Evolutionary conservation across 2,113 vertebrate genomes (phyloP).

Genomic region (Aphyosemion australe): DNA sequence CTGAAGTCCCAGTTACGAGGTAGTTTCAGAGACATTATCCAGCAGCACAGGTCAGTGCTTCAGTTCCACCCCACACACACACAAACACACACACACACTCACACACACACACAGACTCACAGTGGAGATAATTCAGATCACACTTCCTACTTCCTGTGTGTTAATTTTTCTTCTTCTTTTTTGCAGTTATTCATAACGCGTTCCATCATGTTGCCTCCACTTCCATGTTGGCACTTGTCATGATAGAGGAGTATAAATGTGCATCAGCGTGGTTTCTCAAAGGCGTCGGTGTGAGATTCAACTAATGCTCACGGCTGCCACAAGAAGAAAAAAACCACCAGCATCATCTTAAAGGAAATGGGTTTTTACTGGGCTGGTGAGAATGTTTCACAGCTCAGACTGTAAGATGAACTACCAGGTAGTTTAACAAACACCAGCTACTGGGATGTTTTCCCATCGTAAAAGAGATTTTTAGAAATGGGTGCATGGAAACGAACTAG

Average conservation of each 20-base stretch:
- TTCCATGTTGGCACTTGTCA: slow-evolving; percentile 54
- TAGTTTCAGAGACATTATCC: slow-evolving; percentile 92
- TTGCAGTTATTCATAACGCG: slow-evolving; percentile 36
- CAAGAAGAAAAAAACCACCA: slow-evolving; percentile 5
- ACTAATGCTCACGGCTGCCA: slow-evolving; percentile 9
- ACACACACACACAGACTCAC: slow-evolving; percentile 22
- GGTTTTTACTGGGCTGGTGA: slow-evolving; percentile 26
- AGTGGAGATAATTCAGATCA: slow-evolving; percentile 48
- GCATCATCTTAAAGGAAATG: slow-evolving; percentile 57
- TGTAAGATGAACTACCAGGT: background rate
- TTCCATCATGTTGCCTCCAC: slow-evolving; percentile 54
- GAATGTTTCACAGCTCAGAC: slow-evolving; percentile 15
- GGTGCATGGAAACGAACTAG: background rate
- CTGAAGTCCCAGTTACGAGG: slow-evolving; percentile 95
- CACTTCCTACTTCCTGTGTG: slow-evolving; percentile 82
- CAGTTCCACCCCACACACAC: slow-evolving; percentile 33
- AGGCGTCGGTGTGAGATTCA: no score
- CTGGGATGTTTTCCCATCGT: no score
- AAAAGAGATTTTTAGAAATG: background rate
- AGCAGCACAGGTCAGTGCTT: slow-evolving; percentile 51
- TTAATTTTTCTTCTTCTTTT: slow-evolving; percentile 60
- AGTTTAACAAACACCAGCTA: no score
- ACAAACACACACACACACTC: slow-evolving; percentile 14
- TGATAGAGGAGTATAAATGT: slow-evolving; percentile 3
- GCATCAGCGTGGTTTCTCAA: background rate